Evolutionary conservation across 2,113 vertebrate species (phyloP).

Genomic region (Cinclus mexicanus): DNA sequence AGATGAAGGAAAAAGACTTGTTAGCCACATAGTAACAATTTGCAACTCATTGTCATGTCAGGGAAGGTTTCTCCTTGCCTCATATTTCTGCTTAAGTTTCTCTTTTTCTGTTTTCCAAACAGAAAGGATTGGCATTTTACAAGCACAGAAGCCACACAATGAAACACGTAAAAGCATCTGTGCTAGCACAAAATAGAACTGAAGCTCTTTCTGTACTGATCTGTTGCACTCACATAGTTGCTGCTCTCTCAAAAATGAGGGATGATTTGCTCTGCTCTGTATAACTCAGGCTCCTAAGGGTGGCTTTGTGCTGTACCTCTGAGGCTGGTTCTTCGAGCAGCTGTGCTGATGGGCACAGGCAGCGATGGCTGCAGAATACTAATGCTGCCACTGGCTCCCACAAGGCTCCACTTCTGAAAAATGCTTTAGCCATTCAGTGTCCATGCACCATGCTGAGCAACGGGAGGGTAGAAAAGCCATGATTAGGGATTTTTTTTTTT

Average conservation of each 20-base stretch:
- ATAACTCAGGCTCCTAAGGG: neutral
- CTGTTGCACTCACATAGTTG: constrained; percentile 1
- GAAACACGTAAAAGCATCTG: neutral
- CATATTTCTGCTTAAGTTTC: neutral
- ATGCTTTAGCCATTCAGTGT: neutral
- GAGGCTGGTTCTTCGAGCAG: neutral
- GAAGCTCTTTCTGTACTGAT: constrained; percentile 7
- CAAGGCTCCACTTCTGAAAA: neutral
- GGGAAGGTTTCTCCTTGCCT: neutral
- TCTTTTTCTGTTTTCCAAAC: neutral
- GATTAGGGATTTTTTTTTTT: neutral
- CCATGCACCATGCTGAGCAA: neutral
- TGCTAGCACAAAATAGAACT: neutral
- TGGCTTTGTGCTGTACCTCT: constrained; percentile 13
- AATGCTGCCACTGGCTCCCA: neutral
- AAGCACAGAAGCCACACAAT: neutral
- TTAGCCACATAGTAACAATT: neutral
- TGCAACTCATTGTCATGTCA: neutral
- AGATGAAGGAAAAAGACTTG: neutral
- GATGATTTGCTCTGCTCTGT: neutral
- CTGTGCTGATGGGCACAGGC: neutral
- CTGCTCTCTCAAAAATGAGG: neutral
- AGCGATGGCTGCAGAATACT: neutral
- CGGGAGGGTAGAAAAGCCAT: neutral
- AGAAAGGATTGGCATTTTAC: constrained; percentile 2